Evolutionary conservation across 2,113 vertebrate species (phyloP), one percentile per base, ranked within the genome.

Genomic region (Tylochromis polylepis): DNA sequence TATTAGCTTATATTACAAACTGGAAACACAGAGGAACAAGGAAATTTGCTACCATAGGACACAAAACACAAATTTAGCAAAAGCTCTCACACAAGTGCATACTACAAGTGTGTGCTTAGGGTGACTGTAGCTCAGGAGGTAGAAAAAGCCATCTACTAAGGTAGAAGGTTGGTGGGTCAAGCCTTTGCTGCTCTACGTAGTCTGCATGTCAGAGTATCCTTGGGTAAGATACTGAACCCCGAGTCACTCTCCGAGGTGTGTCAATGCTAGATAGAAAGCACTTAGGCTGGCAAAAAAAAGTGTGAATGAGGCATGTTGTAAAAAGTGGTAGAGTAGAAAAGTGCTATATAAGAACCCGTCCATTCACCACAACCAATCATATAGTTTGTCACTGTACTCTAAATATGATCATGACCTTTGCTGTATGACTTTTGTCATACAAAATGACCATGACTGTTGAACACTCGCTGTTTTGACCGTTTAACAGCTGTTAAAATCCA

Each of bases 331-430:
- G 58, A 60, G 58, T 31, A 60, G 27, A 31, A 59, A 36, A 18
- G 59, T 36, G 59, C 2, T 36, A 1, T 20, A 36, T 11, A 1
- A 5, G 15, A 60, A 3, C 15, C 27, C 3, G 58, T 60, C 34
- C 34, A 34, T 8, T 34, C 34, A 34, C 34, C 34, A 34, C 51
- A n/a, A 9, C 65, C 38, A 10, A 70, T 15, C 38, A 70, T 24
- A 49, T 46, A 6, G n/a, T 49, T 49, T 29, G 4, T 29, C 22
- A 8, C 24, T 0, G 22, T 0, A 1, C 41, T 2, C 41, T 29
- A 0, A 70, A 70, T 16, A 16, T 16, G 62, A 41, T 3, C 62
- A 67, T 7, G 0, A 0, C 9, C 34, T 27, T 58, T 58, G 22
- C 12, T 58, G 22, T 24, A 22, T 27, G 6, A 59, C 12, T 2